A percentile compares a stretch with the other conserved stretches of the same genome.
Conservation (phyloP, 1,140 invertebrate genomes). For the Sycophaga agraensis region DNA sequence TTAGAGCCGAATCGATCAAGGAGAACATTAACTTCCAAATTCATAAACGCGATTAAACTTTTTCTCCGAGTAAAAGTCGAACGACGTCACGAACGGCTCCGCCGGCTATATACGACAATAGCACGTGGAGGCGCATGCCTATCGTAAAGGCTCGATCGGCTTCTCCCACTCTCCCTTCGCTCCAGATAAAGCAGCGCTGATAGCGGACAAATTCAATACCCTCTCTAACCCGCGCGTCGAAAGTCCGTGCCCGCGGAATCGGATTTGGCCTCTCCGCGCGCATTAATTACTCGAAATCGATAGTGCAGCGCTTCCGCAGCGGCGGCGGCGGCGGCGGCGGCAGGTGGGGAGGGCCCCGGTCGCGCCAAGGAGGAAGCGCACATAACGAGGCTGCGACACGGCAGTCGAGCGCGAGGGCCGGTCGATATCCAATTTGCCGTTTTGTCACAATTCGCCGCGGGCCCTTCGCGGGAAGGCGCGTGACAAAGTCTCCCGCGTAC, state of each 20-base stretch:
- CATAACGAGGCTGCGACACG: constrained; percentile 47
- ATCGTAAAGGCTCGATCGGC: too few species aligned
- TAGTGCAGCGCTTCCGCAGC: too few species aligned
- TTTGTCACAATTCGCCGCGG: constrained; percentile 49
- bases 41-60: too few species aligned
- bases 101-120: too few species aligned
- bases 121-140: too few species aligned
- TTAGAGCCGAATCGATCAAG: too few species aligned
- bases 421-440: constrained; percentile 58
- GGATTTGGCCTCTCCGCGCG: background rate
- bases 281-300: too few species aligned
- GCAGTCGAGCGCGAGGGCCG: constrained; percentile 31
- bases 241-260: background rate
- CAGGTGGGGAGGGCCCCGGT: background rate
- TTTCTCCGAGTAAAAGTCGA: too few species aligned
- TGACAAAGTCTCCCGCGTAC: too few species aligned
- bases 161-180: background rate
- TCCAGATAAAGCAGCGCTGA: background rate
- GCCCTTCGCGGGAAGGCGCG: constrained; percentile 41
- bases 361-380: background rate
- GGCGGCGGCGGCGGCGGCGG: background rate
- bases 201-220: background rate
- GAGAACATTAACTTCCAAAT: too few species aligned
- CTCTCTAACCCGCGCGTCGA: background rate
- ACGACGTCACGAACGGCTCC: too few species aligned